Evolutionary conservation across 2,888 invertebrate species (phyloP).

Genomic region (Eilema griseolum): DNA sequence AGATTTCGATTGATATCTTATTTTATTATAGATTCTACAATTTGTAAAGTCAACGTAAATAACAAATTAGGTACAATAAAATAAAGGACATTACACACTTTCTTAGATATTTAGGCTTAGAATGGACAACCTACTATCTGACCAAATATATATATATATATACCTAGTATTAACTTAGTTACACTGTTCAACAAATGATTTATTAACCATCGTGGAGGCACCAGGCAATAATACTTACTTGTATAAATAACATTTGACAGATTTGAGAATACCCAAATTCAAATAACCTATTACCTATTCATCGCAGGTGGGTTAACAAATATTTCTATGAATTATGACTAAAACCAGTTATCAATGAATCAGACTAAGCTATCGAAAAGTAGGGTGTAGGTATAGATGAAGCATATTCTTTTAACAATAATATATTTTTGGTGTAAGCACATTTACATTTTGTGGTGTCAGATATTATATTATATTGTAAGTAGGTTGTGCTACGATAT

Average conservation of each 20-base stretch:
- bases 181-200: neutral
- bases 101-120: too few relatives aligned
- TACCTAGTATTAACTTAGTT: too few relatives aligned
- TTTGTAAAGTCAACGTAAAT: too few relatives aligned
- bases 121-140: too few relatives aligned
- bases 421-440: neutral
- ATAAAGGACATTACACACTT: too few relatives aligned
- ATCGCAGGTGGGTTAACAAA: constrained; percentile 23
- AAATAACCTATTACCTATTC: neutral
- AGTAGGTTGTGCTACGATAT: neutral
- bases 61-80: too few relatives aligned
- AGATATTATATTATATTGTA: neutral
- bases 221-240: neutral
- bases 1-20: too few relatives aligned
- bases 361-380: constrained; percentile 34
- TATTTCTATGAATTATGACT: constrained; percentile 44
- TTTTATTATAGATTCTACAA: too few relatives aligned
- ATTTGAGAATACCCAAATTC: neutral
- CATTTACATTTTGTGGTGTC: neutral
- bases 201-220: neutral
- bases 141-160: neutral
- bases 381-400: neutral
- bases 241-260: neutral
- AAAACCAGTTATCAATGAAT: constrained; percentile 26
- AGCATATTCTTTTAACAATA: neutral